phyloP scores from a whole-genome alignment of 92 coral and sea anemone species.

The Galaxea fascicularis region DNA sequence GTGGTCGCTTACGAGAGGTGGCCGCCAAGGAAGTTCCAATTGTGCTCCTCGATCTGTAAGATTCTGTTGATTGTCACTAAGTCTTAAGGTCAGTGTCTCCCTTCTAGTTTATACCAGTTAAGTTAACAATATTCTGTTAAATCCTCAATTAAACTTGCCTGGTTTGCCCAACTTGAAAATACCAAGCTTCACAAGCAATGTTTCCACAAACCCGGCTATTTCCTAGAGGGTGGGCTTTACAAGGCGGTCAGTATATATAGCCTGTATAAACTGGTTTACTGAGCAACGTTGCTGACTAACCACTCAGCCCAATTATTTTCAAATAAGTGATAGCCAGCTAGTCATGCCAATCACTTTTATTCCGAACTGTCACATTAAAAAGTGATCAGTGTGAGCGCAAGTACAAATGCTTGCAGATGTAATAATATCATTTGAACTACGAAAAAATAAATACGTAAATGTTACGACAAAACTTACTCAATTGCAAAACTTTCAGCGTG shows the following conservation, averaged over 20 bases:
- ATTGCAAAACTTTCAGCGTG: background rate
- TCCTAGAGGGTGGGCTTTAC: background rate
- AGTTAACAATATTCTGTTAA: background rate
- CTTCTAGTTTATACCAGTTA: too few relatives aligned
- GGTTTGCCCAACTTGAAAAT: background rate
- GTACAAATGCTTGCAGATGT: background rate
- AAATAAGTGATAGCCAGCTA: slow-evolving; percentile 1
- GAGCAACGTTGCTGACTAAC: background rate
- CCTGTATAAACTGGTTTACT: background rate
- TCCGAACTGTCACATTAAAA: background rate
- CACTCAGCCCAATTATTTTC: background rate
- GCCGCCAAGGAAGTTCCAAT: too few relatives aligned
- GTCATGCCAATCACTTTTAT: background rate
- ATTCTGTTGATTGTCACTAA: too few relatives aligned
- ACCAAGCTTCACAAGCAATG: background rate
- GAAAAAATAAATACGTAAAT: background rate
- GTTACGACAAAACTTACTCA: background rate
- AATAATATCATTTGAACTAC: background rate
- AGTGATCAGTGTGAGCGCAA: background rate
- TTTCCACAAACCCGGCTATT: background rate
- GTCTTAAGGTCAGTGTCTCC: too few relatives aligned
- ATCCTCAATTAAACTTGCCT: background rate
- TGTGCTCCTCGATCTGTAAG: too few relatives aligned
- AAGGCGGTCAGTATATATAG: background rate
- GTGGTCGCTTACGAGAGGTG: too few relatives aligned